Base-by-base conservation (phyloP, 2,113 vertebrate species). In the Ammodytes dubius region DNA sequence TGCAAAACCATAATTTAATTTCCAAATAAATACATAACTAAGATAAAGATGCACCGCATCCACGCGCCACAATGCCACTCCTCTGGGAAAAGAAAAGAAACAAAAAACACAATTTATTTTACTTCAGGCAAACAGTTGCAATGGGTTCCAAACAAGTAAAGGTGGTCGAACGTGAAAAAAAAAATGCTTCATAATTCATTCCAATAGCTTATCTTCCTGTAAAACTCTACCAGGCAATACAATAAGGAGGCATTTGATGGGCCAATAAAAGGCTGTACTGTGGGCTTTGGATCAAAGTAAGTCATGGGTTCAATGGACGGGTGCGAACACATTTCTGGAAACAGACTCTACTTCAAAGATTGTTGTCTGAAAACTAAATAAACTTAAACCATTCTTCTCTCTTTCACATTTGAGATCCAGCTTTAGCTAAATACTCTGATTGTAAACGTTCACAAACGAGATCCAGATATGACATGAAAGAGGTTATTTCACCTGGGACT, bases 11-110 rank as follows among this genome's bases (percentile, higher is more conserved):
- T 93, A 92, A 94, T 91, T 94, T 93, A 93, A 85, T 91, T 92
- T 84, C 91, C 86, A 91, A 96, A 95, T 95, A 95, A 96, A 96
- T 95, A 96, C 87, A 84, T 89, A 93, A 91, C 91, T 90, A 95
- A 86, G 93, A 91, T 80, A 93, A 90, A 93, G 94, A 95, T 93
- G 95, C 94, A 93, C 92, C 75, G 94, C 95, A 95, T 95, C 95
- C 77, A 77, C 77, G 80, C 81, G 85, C 66, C 42, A 79, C 74
- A 80, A 84, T 87, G 91, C 88, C 83, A 86, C 83, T 90, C 82
- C 82, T 92, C 81, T 74, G 71, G 57, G 79, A 66, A 64, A 74
- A 59, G 27, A 27, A 83, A 72, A 76, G 79, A 82, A 70, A 82
- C 43, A 35, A 77, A 83, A 27, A 70, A 87, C 70, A 85, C 75